Conservation (phyloP, 2,113 vertebrate genomes). For the Cyanistes caeruleus region DNA sequence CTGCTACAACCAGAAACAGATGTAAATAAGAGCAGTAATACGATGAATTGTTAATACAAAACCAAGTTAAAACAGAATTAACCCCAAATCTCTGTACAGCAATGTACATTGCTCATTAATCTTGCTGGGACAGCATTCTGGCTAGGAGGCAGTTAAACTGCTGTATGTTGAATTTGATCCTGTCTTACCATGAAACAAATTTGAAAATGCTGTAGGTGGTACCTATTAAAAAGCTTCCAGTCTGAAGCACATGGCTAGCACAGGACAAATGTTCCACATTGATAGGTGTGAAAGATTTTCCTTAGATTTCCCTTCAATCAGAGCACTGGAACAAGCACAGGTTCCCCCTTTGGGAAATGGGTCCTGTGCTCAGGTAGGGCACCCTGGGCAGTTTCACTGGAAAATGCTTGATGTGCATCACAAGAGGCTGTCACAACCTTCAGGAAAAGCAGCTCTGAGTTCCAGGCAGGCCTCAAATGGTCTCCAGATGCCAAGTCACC, state of each 20-base stretch:
- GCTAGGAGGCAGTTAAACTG: neutral
- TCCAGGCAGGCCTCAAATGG: neutral
- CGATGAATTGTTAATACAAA: neutral
- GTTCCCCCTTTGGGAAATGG: neutral
- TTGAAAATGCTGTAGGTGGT: neutral
- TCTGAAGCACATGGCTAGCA: neutral
- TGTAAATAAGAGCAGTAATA: neutral
- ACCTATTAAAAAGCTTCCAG: neutral
- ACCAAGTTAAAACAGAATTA: neutral
- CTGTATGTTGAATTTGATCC: neutral
- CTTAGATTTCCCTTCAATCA: neutral
- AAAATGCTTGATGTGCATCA: neutral
- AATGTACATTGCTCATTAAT: neutral
- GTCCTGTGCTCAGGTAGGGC: neutral
- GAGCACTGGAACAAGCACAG: neutral
- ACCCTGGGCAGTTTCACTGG: neutral
- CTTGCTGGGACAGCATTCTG: neutral
- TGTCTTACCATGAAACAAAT: neutral
- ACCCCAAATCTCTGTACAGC: neutral
- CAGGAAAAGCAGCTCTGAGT: neutral
- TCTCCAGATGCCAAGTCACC: neutral
- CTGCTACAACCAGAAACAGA: neutral
- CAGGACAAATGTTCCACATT: neutral
- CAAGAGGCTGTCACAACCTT: neutral
- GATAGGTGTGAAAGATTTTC: neutral